These are phyloP conservation scores for Apodemia zela DNA, from an alignment of 2,888 invertebrate species.

Conservation along the genomic window DNA sequence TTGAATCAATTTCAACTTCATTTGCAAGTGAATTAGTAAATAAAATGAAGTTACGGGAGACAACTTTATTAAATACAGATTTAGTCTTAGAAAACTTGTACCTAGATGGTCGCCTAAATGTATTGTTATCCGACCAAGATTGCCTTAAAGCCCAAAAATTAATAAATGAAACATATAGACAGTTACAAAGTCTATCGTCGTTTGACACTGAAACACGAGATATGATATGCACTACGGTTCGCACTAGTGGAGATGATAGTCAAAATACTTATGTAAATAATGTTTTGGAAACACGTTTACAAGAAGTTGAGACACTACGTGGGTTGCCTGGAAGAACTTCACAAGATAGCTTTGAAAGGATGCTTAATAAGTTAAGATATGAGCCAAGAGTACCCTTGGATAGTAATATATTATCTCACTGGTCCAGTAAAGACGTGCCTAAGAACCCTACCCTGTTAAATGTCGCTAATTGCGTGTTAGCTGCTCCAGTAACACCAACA, in stretches of 20 bases:
- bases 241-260: slow-evolving; percentile 5
- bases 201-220: slow-evolving; percentile 10
- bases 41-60: slow-evolving; percentile 7
- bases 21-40: slow-evolving; percentile 13
- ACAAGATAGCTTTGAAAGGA: slow-evolving; percentile 13
- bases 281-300: slow-evolving; percentile 3
- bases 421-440: background rate
- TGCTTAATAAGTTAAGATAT: slow-evolving; percentile 7
- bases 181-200: background rate
- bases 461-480: background rate
- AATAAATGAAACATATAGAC: slow-evolving; percentile 8
- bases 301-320: slow-evolving; percentile 7
- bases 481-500: background rate
- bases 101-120: slow-evolving; percentile 9
- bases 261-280: background rate
- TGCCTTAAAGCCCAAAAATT: slow-evolving; percentile 8
- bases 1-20: background rate
- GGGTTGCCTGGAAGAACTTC: background rate
- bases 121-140: slow-evolving; percentile 9
- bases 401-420: slow-evolving; percentile 14
- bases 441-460: background rate
- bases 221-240: background rate
- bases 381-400: slow-evolving; percentile 10
- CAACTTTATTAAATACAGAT: slow-evolving; percentile 13
- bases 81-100: slow-evolving; percentile 17